Base-by-base conservation (phyloP, 2,888 invertebrate species). In the Odontomyia ornata region DNA sequence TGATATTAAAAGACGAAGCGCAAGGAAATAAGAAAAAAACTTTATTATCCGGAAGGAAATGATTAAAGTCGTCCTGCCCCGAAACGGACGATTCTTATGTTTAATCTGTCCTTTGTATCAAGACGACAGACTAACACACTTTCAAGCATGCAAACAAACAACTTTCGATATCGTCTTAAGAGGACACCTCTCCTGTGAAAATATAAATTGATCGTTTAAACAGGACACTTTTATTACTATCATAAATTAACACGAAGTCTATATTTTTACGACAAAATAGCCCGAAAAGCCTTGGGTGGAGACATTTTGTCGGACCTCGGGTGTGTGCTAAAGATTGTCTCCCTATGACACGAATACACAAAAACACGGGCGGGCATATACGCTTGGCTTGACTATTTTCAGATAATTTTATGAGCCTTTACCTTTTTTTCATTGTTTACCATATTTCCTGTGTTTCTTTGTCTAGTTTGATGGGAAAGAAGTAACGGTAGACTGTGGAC, bases 181-280 rank as follows among this genome's bases (percentile, higher is more conserved):
- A 36, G 15, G n/a, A 18, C 52, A 75, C 25, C 28, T 56, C 64
- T 57, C 60, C 67, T 56, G 60, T 60, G 46, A 52, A 36, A 71
- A 62, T 71, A 76, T 76, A 78, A 78, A 78, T 78, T 78, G 78
- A 75, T 75, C 80, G 76, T 78, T 76, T 69, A 76, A 78, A 73
- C 23, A 76, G 77, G 77, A 80, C 78, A 80, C 79, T 80, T 80
- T 80, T 80, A 80, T 80, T 79, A 78, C 78, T 52, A 78, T 77
- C 78, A 80, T 80, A 80, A 80, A 80, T 80, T 80, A 80, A 79
- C 79, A 80, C 77, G 79, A 69, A 80, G 79, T 78, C 79, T 80
- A 80, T 80, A 80, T 78, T 80, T 80, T 80, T 80, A 79, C 79
- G 78, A 78, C 79, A 52, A 56, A 36, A 27, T 62, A 11, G 62